Evolutionary conservation across 2,888 invertebrate species (phyloP), one percentile per base, ranked within the genome.

Genomic region (Pimpla rufipes): DNA sequence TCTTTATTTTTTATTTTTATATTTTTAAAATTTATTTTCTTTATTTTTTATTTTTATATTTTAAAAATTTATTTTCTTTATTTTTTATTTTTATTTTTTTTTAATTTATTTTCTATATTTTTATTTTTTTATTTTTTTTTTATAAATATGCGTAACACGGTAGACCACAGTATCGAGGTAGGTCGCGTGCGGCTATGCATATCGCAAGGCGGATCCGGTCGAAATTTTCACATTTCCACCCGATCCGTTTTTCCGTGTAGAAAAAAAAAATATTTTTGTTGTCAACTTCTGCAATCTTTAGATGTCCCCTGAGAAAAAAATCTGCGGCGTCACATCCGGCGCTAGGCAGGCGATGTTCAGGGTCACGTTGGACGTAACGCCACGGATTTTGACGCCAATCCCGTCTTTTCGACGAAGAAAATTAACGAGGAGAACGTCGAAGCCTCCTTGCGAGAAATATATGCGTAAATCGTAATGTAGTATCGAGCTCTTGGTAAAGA

Each of bases 401-500:
- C 59, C 59, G n/a, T 6, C n/a, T 35, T 35, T 59, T 59, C 35
- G 3, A 21, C 42, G 42, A 45, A 29, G 10, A 6, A 42, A 57
- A 45, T 35, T 18, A 59, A 2, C 2, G 16, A 47, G 6, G 50
- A n/a, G 42, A 68, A 59, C 13, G 47, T 37, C 55, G 66, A 75
- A 50, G 47, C 75, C 59, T 16, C 59, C 18, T n/a, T n/a, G 37
- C 50, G 40, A 59, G 16, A 37, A 73, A 3, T 59, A 47, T 35
- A 47, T 40, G 66, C 67, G 47, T 59, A 77, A 62, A 62, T 3
- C 7, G 52, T 74, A 80, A 80, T 80, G 83, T 84, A 84, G 83
- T 64, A 83, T 78, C 83, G 83, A 84, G 80, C 83, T 84, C 80
- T 80, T 84, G 74, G 70, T 84, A 84, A 84, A 83, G 62, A 76